Base-by-base conservation (phyloP, 92 coral and sea anemone species). In the Epizoanthus scotinus region DNA sequence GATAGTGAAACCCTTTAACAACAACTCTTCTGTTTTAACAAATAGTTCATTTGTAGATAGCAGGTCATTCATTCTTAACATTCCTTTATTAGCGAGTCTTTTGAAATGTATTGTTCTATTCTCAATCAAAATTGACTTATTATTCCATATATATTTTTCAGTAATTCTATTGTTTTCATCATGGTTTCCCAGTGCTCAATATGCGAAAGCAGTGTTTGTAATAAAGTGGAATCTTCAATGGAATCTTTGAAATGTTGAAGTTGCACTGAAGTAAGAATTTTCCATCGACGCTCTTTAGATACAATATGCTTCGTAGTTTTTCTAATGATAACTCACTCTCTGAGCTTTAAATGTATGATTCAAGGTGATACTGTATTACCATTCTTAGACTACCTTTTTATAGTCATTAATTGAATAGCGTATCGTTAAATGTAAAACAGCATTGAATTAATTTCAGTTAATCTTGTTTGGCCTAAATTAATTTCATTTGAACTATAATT, bases 261-360 rank as follows among this genome's bases (percentile, higher is more conserved):
- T 63, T 15, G 40, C 69, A 63, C 25, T 63, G 69, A 63, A 63
- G 69, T 42, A 38, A 42, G 21, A 68, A 68, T 67, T 28, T 67
- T 68, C 73, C 73, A 0, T 26, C 73, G 21, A 18, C n/a, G 7
- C n/a, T 19, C 29, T 66, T 66, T 0, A 66, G 29, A 28, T 13
- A 66, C 17, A 66, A 66, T 62, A 63, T 2, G 2, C 29, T 24
- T 63, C 4, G 12, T 8, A 10, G 34, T 63, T 24, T 63, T 36
- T 13, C 38, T 63, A 24, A 3, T 24, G 34, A 13, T 36, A 63
- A 18, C 24, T 63, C 68, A 27, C 68, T 14, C 29, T 29, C 29
- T 63, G 68, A 0, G 26, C 44, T 36, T 24, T 24, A 26, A 5
- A 31, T 31, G 36, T 31, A 8, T 18, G 13, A 63, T 63, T 63